Evolutionary conservation across 2,113 vertebrate species (phyloP).

Genomic region (Hystrix cristata): DNA sequence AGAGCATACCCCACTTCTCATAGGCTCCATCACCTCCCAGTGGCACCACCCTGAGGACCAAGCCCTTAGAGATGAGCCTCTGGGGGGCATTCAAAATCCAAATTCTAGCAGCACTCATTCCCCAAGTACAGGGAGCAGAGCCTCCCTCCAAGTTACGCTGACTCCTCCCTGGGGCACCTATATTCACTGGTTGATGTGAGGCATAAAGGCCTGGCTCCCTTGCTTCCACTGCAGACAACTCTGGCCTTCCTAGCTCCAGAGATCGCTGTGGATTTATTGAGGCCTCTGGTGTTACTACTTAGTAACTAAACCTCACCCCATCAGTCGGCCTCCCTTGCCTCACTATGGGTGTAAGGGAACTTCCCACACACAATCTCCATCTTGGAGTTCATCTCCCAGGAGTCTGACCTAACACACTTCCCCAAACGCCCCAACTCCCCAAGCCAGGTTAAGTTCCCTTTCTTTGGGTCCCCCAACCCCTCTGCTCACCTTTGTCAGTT

Average conservation of each 20-base stretch:
- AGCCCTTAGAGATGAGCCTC: background rate
- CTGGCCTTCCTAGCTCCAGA: background rate
- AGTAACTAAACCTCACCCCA: background rate
- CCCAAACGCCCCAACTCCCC: background rate
- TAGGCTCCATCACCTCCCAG: background rate
- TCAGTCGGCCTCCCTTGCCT: background rate
- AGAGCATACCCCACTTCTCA: background rate
- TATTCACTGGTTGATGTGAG: background rate
- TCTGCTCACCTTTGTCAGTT: background rate
- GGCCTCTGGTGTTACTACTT: no score
- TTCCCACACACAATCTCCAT: background rate
- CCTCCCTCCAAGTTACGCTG: background rate
- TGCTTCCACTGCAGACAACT: background rate
- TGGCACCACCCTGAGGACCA: background rate
- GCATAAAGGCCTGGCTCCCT: background rate
- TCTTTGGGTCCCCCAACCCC: background rate
- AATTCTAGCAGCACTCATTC: background rate
- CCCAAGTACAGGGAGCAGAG: background rate
- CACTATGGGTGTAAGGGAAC: background rate
- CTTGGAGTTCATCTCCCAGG: background rate
- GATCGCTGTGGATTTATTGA: accelerated
- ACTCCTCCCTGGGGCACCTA: background rate
- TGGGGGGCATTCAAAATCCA: background rate
- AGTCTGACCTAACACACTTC: background rate
- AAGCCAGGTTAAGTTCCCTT: background rate